Evolutionary conservation across 2,888 invertebrate species (phyloP).

Genomic region (Subacronicta megacephala): DNA sequence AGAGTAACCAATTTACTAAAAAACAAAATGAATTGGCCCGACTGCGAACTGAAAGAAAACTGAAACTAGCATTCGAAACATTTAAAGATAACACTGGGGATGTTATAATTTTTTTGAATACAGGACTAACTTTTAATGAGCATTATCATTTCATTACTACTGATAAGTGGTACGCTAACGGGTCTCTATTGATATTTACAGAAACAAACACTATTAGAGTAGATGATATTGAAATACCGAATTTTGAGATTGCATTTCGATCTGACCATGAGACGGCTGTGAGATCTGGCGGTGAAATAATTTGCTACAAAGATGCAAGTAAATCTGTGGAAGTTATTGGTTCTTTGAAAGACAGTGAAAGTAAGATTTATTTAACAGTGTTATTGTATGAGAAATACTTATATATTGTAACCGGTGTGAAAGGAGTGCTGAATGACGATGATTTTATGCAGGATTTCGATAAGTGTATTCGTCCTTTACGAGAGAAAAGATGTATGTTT

Average conservation of each 20-base stretch:
- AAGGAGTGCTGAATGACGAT: not conserved
- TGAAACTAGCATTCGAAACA: slow-evolving; percentile 12
- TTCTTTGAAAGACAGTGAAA: slow-evolving; percentile 3
- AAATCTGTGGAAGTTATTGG: slow-evolving; percentile 1
- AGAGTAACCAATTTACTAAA: not conserved
- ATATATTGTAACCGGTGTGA: slow-evolving; percentile 5
- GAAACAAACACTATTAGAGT: slow-evolving; percentile 6
- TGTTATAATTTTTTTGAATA: slow-evolving; percentile 8
- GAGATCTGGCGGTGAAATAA: slow-evolving; percentile 7
- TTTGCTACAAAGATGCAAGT: slow-evolving; percentile 3
- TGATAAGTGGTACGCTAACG: slow-evolving; percentile 12
- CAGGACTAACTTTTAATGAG: slow-evolving; percentile 3
- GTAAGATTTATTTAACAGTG: not conserved
- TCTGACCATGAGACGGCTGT: slow-evolving; percentile 7
- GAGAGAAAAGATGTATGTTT: not conserved
- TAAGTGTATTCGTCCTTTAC: not conserved
- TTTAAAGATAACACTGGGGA: slow-evolving; percentile 3
- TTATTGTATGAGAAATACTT: slow-evolving; percentile 3
- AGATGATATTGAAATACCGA: slow-evolving; percentile 1
- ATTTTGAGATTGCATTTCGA: slow-evolving; percentile 3
- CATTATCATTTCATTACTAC: slow-evolving; percentile 7
- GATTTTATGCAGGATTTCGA: not conserved
- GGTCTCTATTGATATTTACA: slow-evolving; percentile 1
- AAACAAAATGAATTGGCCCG: slow-evolving; percentile 7
- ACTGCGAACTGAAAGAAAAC: slow-evolving; percentile 10